Base-by-base conservation (phyloP, 1,140 invertebrate species). In the Drosophila ercepeae region DNA sequence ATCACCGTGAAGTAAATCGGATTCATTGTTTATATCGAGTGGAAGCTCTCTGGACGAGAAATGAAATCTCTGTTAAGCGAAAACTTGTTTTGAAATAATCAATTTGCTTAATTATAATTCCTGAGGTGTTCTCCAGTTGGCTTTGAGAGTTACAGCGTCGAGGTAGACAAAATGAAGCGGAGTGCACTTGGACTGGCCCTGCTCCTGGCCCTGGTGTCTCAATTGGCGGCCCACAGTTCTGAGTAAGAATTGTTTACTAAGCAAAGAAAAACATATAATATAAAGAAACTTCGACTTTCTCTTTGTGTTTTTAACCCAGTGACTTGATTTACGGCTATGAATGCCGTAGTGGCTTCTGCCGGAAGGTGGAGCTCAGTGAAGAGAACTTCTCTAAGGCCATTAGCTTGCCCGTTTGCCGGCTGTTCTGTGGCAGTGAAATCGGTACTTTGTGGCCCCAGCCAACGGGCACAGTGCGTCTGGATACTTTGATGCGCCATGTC, bases 371-470 rank as follows among this genome's bases (percentile, higher is more conserved):
- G 46, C 81, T 93, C 9, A 92, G 92, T 9, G 89, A 91, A 7
- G 73, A 91, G 19, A 93, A 91, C 52, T 91, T 91, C 51, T 84
- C 92, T 0, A 91, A 92, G 4, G 93, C 93, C 0, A 90, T 94
- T 6, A 93, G 93, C 75, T 68, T 94, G n/a, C 91, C 93, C 39
- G 94, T 93, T 14, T 95, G 94, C 82, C 92, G 94, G 61, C 91
- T 94, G 83, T 94, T 94, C 78, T 95, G 94, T 68, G 91, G 92
- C 49, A 92, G 92, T 49, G 90, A 91, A 29, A 93, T 91, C 64
- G 94, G 94, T 51, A 92, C 93, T 1, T 78, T 97, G 1, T 96
- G 95, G 95, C 96, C 96, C 1, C 93, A 92, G 69, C 95, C 95
- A 4, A 95, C 94, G 0, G 94, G 94, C 0, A 23, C 41, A 11